Percentiles rank a stretch among this genome's conserved stretches.
Conservation (phyloP, 92 coral and sea anemone species). For the Zoanthus sociatus region DNA sequence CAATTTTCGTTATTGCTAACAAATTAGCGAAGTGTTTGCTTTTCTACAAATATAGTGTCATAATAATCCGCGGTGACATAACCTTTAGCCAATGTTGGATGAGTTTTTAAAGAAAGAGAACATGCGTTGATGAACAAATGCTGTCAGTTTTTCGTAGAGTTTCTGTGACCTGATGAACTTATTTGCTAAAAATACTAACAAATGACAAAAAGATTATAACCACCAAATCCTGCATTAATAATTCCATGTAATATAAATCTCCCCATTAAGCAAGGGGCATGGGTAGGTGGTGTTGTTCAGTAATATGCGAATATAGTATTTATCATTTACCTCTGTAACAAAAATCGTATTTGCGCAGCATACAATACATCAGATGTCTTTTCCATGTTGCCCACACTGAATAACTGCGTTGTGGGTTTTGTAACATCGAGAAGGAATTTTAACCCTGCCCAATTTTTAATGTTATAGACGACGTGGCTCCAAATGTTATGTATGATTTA, state of each 20-base stretch:
- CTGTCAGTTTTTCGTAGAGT: neutral
- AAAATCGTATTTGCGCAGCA: neutral
- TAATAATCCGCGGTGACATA: constrained; percentile 37
- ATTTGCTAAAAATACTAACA: too few species aligned
- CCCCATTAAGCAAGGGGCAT: neutral
- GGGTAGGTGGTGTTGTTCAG: neutral
- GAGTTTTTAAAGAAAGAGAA: neutral
- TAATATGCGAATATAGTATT: neutral
- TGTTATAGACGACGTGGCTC: constrained; percentile 13
- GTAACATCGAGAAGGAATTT: neutral
- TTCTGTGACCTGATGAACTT: too few species aligned
- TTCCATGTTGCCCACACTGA: neutral
- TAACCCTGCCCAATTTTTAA: constrained; percentile 14
- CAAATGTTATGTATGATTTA: constrained; percentile 22
- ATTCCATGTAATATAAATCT: too few species aligned
- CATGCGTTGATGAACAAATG: neutral
- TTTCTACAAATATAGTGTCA: neutral
- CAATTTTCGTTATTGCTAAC: constrained; percentile 32
- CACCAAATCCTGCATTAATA: too few species aligned
- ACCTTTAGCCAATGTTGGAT: neutral
- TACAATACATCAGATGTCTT: neutral
- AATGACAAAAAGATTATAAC: too few species aligned
- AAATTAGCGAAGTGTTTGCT: constrained; percentile 37
- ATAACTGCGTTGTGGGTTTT: neutral
- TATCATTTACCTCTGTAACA: neutral